Conservation (phyloP, 1,140 invertebrate genomes). For the Meloidogyne hapla region DNA sequence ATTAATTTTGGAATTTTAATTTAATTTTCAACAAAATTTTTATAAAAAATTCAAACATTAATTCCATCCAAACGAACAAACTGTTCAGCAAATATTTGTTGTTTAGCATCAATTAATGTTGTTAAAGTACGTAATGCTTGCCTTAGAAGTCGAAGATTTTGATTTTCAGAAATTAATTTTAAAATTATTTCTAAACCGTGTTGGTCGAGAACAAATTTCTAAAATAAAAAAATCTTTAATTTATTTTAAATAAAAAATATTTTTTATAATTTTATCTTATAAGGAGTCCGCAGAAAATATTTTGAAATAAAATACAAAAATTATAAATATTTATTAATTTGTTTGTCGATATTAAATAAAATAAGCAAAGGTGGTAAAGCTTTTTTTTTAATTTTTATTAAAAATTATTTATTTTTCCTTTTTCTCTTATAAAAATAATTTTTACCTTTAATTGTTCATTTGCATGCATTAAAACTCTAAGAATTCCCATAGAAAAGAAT, state of each 20-base stretch:
- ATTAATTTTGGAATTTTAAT: too few relatives aligned
- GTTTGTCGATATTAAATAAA: too few relatives aligned
- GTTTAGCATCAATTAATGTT: conserved; percentile 5
- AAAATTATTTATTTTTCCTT: too few relatives aligned
- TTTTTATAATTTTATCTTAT: too few relatives aligned
- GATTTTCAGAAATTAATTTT: background rate
- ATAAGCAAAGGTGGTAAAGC: too few relatives aligned
- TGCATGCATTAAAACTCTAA: conserved; percentile 5
- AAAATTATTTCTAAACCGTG: conserved; percentile 3
- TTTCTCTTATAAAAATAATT: background rate
- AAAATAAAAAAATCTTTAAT: background rate
- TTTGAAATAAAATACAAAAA: too few relatives aligned
- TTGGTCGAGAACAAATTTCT: conserved; percentile 16
- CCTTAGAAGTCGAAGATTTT: background rate
- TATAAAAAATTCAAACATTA: background rate
- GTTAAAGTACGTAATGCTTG: conserved; percentile 10
- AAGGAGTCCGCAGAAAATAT: too few relatives aligned
- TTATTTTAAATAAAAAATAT: too few relatives aligned
- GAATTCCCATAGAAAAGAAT: conserved; percentile 23
- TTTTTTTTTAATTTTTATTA: too few relatives aligned
- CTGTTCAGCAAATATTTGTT: conserved; percentile 11
- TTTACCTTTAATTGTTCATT: conserved; percentile 16
- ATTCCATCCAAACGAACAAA: conserved; percentile 14
- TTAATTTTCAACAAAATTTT: background rate
- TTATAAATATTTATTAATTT: too few relatives aligned